These are phyloP conservation scores for Peromyscus aztecus DNA, from an alignment of 2,797 vertebrate species.

Conservation along the genomic window DNA sequence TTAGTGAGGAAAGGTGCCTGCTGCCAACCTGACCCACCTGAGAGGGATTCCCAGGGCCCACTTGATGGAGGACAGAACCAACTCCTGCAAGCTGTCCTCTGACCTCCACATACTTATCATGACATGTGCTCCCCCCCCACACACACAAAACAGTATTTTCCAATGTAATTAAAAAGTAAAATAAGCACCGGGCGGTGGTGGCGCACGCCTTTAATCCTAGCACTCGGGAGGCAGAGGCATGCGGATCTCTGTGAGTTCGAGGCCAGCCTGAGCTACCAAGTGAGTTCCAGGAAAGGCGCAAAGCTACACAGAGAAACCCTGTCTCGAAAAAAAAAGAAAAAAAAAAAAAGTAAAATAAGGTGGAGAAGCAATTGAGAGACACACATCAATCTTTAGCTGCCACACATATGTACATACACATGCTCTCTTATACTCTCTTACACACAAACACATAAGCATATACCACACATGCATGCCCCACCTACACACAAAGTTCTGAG, in stretches of 20 bases:
- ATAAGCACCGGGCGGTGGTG: too few relatives aligned
- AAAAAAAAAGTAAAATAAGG: background rate
- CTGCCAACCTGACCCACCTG: background rate
- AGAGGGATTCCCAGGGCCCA: too few relatives aligned
- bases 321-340: too few relatives aligned
- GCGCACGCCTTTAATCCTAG: too few relatives aligned
- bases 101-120: background rate
- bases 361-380: background rate
- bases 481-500: background rate
- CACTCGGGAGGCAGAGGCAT: too few relatives aligned
- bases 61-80: background rate
- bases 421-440: too few relatives aligned
- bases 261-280: too few relatives aligned
- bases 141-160: background rate
- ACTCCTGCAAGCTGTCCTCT: background rate
- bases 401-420: background rate
- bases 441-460: background rate
- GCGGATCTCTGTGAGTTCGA: too few relatives aligned
- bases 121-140: background rate
- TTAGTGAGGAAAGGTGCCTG: background rate
- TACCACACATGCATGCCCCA: too few relatives aligned
- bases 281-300: too few relatives aligned
- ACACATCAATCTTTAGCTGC: background rate
- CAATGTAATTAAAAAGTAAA: background rate
- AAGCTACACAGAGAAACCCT: too few relatives aligned